Percentiles rank a stretch among this genome's conserved stretches.
Conservation (phyloP, 1,140 invertebrate species). For the Dryas iulia region DNA sequence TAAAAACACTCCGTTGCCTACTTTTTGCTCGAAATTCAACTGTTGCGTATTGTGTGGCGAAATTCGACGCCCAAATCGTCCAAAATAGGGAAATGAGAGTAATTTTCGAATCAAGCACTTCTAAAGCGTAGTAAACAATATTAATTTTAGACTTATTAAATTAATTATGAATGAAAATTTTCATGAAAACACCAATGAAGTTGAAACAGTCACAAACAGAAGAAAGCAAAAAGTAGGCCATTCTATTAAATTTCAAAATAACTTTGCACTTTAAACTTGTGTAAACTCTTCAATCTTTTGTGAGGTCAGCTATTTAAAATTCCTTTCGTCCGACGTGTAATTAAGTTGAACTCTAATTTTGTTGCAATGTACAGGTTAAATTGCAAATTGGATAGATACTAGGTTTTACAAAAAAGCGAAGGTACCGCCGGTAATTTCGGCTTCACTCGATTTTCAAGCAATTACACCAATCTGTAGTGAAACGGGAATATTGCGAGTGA, state of each 20-base stretch:
- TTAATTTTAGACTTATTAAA: too few species aligned
- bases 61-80: too few species aligned
- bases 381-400: conserved; percentile 24
- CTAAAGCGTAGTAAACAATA: too few species aligned
- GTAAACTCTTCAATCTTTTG: not conserved
- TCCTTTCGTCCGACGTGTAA: conserved; percentile 14
- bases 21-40: too few species aligned
- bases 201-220: not conserved
- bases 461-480: conserved; percentile 7
- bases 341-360: conserved; percentile 20
- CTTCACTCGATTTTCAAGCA: conserved; percentile 12
- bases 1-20: too few species aligned
- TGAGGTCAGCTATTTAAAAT: conserved; percentile 15
- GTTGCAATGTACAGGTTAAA: conserved; percentile 16
- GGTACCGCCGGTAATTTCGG: conserved; percentile 6
- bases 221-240: not conserved
- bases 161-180: not conserved
- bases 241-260: not conserved
- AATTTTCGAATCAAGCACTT: too few species aligned
- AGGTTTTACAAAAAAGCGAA: conserved; percentile 14
- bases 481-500: not conserved
- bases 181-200: not conserved
- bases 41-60: too few species aligned
- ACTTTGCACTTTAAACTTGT: not conserved
- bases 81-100: too few species aligned